phyloP scores from a whole-genome alignment of 2,113 vertebrate genomes.

The Silurus asotus region DNA sequence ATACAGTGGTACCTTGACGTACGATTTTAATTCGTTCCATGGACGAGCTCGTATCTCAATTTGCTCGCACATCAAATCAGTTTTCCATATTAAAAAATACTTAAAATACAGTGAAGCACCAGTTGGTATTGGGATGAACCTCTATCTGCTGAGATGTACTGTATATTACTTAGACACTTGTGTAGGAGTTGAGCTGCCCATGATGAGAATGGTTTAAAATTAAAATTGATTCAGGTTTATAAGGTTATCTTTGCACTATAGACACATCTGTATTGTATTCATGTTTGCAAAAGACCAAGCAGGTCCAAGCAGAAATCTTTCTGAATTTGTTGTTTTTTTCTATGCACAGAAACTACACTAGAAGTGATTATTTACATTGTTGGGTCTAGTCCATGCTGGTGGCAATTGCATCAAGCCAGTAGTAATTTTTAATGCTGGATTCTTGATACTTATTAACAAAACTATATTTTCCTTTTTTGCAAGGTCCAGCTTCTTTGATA shows the following conservation, averaged over 20 bases:
- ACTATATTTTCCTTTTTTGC: not conserved
- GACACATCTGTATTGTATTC: not conserved
- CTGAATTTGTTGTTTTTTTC: not conserved
- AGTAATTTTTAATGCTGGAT: not conserved
- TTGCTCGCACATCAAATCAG: too few relatives aligned
- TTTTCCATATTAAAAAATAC: too few relatives aligned
- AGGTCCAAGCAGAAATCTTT: not conserved
- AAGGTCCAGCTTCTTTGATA: not conserved
- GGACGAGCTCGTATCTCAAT: too few relatives aligned
- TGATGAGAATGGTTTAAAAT: not conserved
- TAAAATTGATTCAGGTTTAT: not conserved
- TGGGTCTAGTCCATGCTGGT: not conserved
- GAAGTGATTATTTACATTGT: not conserved
- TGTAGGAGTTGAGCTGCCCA: not conserved
- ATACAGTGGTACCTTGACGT: too few relatives aligned
- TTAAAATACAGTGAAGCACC: too few relatives aligned
- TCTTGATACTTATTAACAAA: not conserved
- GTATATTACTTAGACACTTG: not conserved
- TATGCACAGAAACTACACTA: not conserved
- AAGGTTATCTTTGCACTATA: not conserved
- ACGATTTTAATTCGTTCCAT: too few relatives aligned
- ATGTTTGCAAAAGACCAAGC: not conserved
- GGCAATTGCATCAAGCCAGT: not conserved
- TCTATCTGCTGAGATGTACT: not conserved
- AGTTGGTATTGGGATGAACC: constrained; percentile 1